These are phyloP conservation scores for Anabacerthia variegaticeps DNA, from an alignment of 2,797 vertebrate species.

Conservation along the genomic window DNA sequence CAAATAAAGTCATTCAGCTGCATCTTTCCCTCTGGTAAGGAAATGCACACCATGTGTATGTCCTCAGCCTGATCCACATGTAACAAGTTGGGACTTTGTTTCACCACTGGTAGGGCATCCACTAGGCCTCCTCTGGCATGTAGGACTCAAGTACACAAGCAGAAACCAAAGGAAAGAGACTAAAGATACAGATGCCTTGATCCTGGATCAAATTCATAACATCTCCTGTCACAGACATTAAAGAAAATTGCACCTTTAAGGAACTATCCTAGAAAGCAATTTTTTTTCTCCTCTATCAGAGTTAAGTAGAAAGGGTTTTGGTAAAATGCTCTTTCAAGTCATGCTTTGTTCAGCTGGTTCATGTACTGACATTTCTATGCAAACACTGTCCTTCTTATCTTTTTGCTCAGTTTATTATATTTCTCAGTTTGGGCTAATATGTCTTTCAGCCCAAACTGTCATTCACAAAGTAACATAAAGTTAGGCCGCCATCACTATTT, in stretches of 20 bases:
- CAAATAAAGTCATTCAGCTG: background rate
- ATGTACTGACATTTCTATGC: background rate
- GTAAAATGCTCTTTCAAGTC: background rate
- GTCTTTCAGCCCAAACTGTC: background rate
- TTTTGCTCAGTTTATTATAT: background rate
- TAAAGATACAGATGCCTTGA: rapidly evolving
- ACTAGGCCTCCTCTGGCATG: too few relatives aligned
- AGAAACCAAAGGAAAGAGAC: background rate
- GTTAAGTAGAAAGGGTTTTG: background rate
- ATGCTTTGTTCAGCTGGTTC: background rate
- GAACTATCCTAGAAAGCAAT: background rate
- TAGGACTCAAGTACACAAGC: background rate
- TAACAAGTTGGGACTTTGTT: background rate
- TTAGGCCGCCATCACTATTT: background rate
- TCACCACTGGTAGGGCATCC: background rate
- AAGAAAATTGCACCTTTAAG: background rate
- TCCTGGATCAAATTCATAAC: background rate
- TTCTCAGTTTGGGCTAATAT: background rate
- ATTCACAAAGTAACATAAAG: background rate
- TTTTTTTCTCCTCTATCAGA: background rate
- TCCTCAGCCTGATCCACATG: background rate
- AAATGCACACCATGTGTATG: rapidly evolving
- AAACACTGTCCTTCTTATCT: background rate
- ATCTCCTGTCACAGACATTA: background rate
- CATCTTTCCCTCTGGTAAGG: background rate